A percentile compares a stretch with the other conserved stretches of the same genome.
phyloP scores from a whole-genome alignment of 2,797 vertebrate species.

The Thalassophryne amazonica region DNA sequence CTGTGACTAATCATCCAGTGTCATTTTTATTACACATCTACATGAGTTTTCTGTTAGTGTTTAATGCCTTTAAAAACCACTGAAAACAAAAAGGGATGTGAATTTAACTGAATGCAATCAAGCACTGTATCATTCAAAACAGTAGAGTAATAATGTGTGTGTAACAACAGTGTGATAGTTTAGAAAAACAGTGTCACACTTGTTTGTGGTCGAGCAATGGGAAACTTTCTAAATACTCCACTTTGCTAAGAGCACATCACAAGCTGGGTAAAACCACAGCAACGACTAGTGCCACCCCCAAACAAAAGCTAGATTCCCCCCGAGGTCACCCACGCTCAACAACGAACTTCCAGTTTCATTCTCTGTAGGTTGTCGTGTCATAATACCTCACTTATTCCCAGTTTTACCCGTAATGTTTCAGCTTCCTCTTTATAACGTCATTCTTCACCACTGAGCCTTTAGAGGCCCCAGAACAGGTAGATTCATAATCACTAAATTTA shows the following conservation, averaged over 20 bases:
- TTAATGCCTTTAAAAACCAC: no score
- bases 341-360: slow-evolving; percentile 30
- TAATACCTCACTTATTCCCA: slow-evolving; percentile 9
- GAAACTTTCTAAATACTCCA: slow-evolving; percentile 39
- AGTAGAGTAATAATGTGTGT: background rate
- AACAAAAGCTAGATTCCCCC: slow-evolving; percentile 28
- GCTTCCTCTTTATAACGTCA: background rate
- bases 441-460: background rate
- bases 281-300: background rate
- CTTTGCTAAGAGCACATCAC: slow-evolving; percentile 29
- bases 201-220: slow-evolving; percentile 9
- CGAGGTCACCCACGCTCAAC: background rate
- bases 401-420: background rate
- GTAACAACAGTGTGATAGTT: background rate
- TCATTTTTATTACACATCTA: no score
- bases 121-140: no score
- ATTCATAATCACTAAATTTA: no score
- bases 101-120: no score
- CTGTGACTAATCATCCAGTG: no score
- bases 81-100: no score
- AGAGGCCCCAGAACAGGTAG: no score
- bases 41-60: no score
- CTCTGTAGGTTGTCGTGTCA: background rate
- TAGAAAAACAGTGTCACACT: background rate
- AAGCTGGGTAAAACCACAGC: slow-evolving; percentile 23